phyloP scores from a whole-genome alignment of 2,888 invertebrate genomes.

The Drosophila koepferae region DNA sequence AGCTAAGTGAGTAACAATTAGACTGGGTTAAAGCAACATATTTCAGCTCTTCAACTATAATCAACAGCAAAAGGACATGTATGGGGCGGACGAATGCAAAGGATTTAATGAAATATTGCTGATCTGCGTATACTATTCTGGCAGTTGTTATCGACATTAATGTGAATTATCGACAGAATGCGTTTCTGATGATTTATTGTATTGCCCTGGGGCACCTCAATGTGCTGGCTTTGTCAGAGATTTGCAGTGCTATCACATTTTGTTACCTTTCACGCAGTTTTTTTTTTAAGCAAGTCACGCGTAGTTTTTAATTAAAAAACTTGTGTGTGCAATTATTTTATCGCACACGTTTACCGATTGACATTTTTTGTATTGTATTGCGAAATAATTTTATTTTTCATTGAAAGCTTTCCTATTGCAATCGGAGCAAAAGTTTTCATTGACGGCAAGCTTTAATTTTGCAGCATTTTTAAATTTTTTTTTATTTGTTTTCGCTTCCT shows the following conservation, averaged over 20 bases:
- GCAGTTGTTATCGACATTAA: constrained; percentile 2
- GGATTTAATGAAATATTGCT: neutral
- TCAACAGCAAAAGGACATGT: neutral
- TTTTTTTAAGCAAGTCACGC: constrained; percentile 69
- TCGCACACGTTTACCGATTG: constrained; percentile 18
- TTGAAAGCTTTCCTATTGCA: constrained; percentile 23
- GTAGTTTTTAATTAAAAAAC: constrained; percentile 79
- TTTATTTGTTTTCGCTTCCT: constrained; percentile 24
- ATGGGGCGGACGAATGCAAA: neutral
- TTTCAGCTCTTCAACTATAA: neutral
- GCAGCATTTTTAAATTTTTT: constrained; percentile 13
- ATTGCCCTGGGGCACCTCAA: neutral
- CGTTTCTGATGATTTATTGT: neutral
- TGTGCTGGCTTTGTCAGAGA: neutral
- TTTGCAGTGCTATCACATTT: constrained; percentile 20
- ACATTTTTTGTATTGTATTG: constrained; percentile 50
- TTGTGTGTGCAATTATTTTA: constrained; percentile 75
- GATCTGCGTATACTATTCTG: neutral
- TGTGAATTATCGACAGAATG: constrained; percentile 5
- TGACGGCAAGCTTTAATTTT: constrained; percentile 1
- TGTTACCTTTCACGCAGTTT: constrained; percentile 59
- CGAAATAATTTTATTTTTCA: constrained; percentile 49
- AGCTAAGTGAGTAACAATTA: neutral
- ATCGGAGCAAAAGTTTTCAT: constrained; percentile 17
- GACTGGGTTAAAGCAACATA: neutral